phyloP scores from a whole-genome alignment of 2,113 vertebrate genomes.

The Halcyon malimbica region DNA sequence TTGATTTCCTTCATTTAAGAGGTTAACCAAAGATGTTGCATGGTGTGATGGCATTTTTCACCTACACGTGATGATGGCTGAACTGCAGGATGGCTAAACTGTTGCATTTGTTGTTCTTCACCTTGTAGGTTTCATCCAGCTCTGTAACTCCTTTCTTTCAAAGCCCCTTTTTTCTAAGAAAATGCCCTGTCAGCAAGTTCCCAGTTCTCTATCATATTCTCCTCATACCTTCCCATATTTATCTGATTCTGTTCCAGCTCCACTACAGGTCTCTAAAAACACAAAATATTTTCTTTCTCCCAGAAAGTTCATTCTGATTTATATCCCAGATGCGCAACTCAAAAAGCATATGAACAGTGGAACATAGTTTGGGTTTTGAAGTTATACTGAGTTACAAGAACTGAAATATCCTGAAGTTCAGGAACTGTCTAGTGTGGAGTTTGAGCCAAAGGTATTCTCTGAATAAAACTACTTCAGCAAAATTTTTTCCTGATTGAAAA shows the following conservation, averaged over 20 bases:
- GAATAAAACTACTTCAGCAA: not conserved
- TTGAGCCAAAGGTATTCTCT: not conserved
- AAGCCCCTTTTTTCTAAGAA: slow-evolving; percentile 13
- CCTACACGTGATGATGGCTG: not conserved
- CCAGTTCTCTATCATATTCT: slow-evolving; percentile 1
- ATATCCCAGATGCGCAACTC: slow-evolving; percentile 22
- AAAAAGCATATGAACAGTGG: not conserved
- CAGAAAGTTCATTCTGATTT: slow-evolving; percentile 37
- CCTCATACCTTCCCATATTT: not conserved
- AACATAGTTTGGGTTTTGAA: not conserved
- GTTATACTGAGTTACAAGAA: not conserved
- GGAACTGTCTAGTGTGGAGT: not conserved
- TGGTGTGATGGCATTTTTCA: not conserved
- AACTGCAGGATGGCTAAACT: not conserved
- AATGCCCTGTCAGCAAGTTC: slow-evolving; percentile 18
- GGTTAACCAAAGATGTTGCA: not conserved
- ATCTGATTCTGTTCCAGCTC: slow-evolving; percentile 43
- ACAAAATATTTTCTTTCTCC: slow-evolving; percentile 47
- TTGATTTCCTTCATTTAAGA: not conserved
- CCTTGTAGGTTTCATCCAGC: not conserved
- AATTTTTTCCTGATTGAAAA: not conserved
- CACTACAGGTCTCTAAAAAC: slow-evolving; percentile 34
- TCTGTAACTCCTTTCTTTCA: slow-evolving; percentile 19
- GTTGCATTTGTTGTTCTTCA: not conserved
- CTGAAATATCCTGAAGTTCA: slow-evolving; percentile 1